phyloP scores from a whole-genome alignment of 2,888 invertebrate species.

The Caenorhabditis imperialis region DNA sequence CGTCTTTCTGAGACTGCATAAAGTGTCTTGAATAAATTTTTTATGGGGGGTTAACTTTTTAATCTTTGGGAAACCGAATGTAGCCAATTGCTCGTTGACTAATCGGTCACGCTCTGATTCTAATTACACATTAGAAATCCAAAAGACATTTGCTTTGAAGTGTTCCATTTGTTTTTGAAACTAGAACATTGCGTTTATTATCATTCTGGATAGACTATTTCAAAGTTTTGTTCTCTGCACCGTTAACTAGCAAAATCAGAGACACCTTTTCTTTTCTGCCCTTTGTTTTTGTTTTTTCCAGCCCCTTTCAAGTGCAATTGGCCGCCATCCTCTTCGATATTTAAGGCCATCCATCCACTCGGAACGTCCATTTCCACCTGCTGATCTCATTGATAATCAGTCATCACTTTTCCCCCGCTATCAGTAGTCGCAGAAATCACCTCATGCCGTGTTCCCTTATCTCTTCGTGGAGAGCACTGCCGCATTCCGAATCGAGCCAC shows the following conservation, averaged over 20 bases:
- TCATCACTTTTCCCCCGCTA: neutral
- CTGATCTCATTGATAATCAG: neutral
- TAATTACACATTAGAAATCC: neutral
- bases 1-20: no score
- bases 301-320: conserved; percentile 15
- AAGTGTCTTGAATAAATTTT: no score
- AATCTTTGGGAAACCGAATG: no score
- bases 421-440: conserved; percentile 30
- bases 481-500: conserved; percentile 48
- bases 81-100: neutral
- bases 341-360: conserved; percentile 3
- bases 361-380: neutral
- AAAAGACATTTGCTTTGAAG: no score
- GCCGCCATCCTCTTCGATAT: conserved; percentile 23
- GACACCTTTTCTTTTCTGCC: neutral
- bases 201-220: no score
- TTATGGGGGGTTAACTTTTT: no score
- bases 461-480: conserved; percentile 30
- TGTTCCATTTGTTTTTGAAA: no score
- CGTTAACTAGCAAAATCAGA: no score
- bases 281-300: conserved; percentile 26
- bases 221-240: no score
- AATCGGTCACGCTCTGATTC: neutral
- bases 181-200: no score
- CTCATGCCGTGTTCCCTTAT: conserved; percentile 25